Conservation (phyloP, 2,797 vertebrate genomes). For the Moxostoma hubbsi region DNA sequence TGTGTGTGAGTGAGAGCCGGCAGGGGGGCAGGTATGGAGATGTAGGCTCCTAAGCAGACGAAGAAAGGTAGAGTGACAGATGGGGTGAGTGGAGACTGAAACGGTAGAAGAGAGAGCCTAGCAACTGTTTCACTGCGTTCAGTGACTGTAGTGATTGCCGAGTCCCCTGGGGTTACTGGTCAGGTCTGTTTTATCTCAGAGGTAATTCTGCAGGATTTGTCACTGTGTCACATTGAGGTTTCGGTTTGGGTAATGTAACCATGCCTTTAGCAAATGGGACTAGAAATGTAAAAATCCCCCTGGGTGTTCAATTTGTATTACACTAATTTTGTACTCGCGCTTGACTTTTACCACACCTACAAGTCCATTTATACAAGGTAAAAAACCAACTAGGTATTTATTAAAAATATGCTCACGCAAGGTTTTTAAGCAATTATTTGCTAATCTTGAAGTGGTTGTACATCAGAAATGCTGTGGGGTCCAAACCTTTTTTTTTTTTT, state of each 20-base stretch:
- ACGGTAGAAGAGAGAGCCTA: constrained; percentile 24
- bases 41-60: constrained; percentile 53
- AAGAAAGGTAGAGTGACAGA: constrained; percentile 64
- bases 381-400: neutral
- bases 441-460: too few relatives aligned
- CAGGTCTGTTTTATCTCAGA: constrained; percentile 42
- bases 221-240: constrained; percentile 34
- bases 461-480: too few relatives aligned
- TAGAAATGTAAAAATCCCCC: constrained; percentile 13
- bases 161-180: constrained; percentile 43
- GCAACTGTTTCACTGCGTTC: constrained; percentile 41
- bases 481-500: too few relatives aligned
- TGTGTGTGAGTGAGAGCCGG: constrained; percentile 40
- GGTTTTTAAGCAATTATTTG: too few relatives aligned
- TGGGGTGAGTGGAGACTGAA: constrained; percentile 60
- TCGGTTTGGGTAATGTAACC: constrained; percentile 30
- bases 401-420: neutral
- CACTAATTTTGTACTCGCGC: constrained; percentile 23
- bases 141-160: constrained; percentile 26
- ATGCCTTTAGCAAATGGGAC: constrained; percentile 31
- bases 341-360: constrained; percentile 3
- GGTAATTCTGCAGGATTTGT: constrained; percentile 22
- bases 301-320: constrained; percentile 27
- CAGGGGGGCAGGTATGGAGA: constrained; percentile 64
- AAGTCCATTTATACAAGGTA: neutral